Base-by-base conservation (phyloP, 2,888 invertebrate species). In the Drosophila picticornis region DNA sequence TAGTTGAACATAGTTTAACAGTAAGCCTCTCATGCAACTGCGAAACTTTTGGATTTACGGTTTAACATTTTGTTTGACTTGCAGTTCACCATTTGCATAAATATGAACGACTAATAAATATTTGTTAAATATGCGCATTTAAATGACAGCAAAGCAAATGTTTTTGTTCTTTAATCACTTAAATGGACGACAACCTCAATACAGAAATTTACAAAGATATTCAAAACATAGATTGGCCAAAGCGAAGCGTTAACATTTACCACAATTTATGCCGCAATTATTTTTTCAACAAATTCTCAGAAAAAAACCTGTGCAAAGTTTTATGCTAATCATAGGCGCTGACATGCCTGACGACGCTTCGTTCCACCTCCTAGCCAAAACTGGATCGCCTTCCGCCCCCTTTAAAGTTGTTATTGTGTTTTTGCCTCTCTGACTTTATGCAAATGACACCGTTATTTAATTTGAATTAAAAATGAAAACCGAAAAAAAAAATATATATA, bases 221-320 rank as follows among this genome's bases (percentile, higher is more conserved):
- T 60, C 53, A 52, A 32, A 34, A 2, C 19, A 48, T 16, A 57
- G 57, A 10, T 31, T 75, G 62, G 50, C 46, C 27, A 66, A 68
- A 63, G 75, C 60, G 50, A 75, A 71, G 38, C 66, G 72, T 72
- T 68, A 75, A 81, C 72, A 75, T 83, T 81, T 64, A 84, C 55
- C 79, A 59, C 82, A 77, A 83, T 85, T 86, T 88, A 85, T 88
- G 87, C 79, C 81, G 53, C 72, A 86, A 77, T 88, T 77, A 70
- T 73, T 84, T 64, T 75, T 76, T 78, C 59, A 80, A 68, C 76
- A 75, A 70, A 59, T 66, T 70, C 58, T 62, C 56, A 51, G 9
- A 29, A n/a, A 67, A 46, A 53, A 72, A 67, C 59, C 81, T 73
- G 64, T 48, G 31, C 55, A 10, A 50, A 57, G 61, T 55, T 72